A percentile compares a stretch with the other conserved stretches of the same genome.
Evolutionary conservation across 2,113 vertebrate species (phyloP).

Genomic region (Platichthys stellatus): DNA sequence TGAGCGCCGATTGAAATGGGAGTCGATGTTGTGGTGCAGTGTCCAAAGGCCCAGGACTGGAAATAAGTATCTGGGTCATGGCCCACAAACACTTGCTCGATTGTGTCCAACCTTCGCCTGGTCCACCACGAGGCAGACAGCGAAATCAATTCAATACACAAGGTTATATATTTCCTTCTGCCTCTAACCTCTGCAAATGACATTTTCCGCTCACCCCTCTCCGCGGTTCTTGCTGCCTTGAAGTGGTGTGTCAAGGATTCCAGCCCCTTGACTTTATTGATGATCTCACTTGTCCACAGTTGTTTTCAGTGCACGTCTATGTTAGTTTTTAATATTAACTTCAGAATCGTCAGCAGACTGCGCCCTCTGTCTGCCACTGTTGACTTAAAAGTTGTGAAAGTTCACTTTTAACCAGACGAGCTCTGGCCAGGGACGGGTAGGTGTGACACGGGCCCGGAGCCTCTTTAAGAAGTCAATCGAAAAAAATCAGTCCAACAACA

Average conservation of each 20-base stretch:
- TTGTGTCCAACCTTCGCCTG: slow-evolving; percentile 67
- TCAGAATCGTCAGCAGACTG: not conserved
- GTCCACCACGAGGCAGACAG: slow-evolving; percentile 36
- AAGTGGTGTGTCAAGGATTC: not conserved
- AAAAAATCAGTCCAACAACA: too few relatives aligned
- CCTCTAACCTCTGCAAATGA: not conserved
- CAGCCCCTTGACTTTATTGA: slow-evolving; percentile 10
- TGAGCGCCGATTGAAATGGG: slow-evolving; percentile 53
- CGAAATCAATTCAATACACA: not conserved
- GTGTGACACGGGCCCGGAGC: too few relatives aligned
- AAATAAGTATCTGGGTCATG: slow-evolving; percentile 72
- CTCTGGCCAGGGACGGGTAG: too few relatives aligned
- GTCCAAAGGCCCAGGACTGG: slow-evolving; percentile 45
- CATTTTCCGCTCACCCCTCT: not conserved
- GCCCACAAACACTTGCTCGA: slow-evolving; percentile 73
- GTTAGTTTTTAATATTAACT: not conserved
- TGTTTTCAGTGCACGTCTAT: not conserved
- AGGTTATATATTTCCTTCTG: not conserved
- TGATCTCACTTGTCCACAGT: not conserved
- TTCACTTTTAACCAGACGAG: too few relatives aligned
- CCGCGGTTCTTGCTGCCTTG: too few relatives aligned
- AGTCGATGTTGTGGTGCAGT: slow-evolving; percentile 40
- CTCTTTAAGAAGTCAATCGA: too few relatives aligned
- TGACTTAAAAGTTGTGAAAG: not conserved
- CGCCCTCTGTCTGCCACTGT: not conserved